Base-by-base conservation (phyloP, 2,888 invertebrate species). In the Apodemia duryi region DNA sequence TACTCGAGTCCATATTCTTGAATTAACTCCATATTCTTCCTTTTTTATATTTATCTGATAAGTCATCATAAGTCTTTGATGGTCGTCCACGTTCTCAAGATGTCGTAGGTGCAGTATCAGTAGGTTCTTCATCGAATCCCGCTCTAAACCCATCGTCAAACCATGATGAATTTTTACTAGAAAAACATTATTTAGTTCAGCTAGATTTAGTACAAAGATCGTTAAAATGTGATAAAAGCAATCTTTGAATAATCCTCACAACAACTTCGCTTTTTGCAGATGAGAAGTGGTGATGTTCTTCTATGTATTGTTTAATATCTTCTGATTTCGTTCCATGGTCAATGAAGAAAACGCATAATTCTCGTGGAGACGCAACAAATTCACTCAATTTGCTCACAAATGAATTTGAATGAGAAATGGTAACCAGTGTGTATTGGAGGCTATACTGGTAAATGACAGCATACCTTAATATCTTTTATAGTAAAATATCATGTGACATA, bases 51-150 rank as follows among this genome's bases (percentile, higher is more conserved):
- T 21, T 21, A 21, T 46, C 9, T 13, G 46, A 11, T 46, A 49
- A 49, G 9, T 46, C 46, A 6, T 35, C 35, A 35, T 35, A 35
- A 35, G 35, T 7, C 41, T 41, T 7, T 41, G 41, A 41, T 41
- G 41, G 41, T 49, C 49, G 49, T 49, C 10, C 46, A 46, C 10
- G 46, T 46, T 46, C 46, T 13, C 49, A 11, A 49, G 49, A n/a
- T 49, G 49, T 49, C 49, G n/a, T 49, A 49, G 49, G 49, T 49
- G 49, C 49, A 49, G 49, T 49, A 49, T 49, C 49, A 49, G n/a
- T 49, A 49, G 49, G 49, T 49, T 49, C n/a, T 49, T 49, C 49
- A 49, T 49, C 49, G 49, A 49, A 49, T 49, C 49, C 13, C 13
- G 13, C 49, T 49, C 2, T 41, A 41, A 21, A 21, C 21, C 1